Evolutionary conservation across 2,888 invertebrate species (phyloP).

Genomic region (Apodemia duryi): DNA sequence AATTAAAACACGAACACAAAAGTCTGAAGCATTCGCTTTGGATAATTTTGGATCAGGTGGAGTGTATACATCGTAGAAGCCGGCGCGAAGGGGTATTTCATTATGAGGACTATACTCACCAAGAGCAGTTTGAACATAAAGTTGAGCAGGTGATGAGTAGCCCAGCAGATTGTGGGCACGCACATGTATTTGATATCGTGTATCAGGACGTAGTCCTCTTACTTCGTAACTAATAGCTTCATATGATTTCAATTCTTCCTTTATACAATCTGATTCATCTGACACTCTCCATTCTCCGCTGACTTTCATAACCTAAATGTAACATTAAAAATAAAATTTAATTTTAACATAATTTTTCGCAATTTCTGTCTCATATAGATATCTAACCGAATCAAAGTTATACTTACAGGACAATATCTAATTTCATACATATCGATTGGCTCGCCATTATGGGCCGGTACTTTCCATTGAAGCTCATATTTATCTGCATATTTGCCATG

Average conservation of each 20-base stretch:
- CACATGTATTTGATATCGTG: conserved; percentile 90
- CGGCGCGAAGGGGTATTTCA: conserved; percentile 65
- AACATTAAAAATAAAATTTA: conserved; percentile 7
- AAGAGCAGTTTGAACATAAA: conserved; percentile 90
- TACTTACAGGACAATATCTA: conserved; percentile 87
- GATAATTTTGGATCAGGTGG: conserved; percentile 56
- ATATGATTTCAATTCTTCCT: conserved; percentile 80
- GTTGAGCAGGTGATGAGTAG: conserved; percentile 86
- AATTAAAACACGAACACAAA: conserved; percentile 52
- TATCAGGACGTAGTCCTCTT: conserved; percentile 85
- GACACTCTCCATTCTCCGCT: conserved; percentile 82
- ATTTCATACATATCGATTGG: conserved; percentile 91
- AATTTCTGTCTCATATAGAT: background rate
- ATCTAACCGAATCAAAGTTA: background rate
- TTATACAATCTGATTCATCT: conserved; percentile 77
- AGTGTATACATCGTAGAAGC: conserved; percentile 74
- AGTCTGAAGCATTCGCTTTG: conserved; percentile 48
- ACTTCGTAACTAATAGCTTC: conserved; percentile 84
- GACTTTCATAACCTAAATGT: conserved; percentile 81
- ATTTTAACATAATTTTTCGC: background rate
- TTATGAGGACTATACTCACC: conserved; percentile 86
- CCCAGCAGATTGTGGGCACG: conserved; percentile 93
- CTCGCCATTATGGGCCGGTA: conserved; percentile 93
- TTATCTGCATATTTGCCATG: conserved; percentile 84
- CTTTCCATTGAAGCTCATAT: conserved; percentile 90